phyloP scores from a whole-genome alignment of 2,113 vertebrate species.

The Protobothrops mucrosquamatus region DNA sequence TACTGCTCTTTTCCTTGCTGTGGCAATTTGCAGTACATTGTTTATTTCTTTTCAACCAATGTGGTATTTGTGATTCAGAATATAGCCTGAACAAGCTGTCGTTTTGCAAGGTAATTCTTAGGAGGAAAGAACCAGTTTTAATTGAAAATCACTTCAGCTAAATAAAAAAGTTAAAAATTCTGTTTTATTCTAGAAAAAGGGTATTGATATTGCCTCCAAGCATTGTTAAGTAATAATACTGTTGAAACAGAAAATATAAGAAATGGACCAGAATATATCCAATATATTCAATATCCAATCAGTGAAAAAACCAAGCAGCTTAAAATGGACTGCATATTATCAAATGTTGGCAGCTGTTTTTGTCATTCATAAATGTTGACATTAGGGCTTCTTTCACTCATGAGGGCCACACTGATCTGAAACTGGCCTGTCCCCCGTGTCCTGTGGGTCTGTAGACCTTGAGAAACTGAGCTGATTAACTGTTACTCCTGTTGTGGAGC shows the following conservation, averaged over 20 bases:
- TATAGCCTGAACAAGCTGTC: slow-evolving; percentile 46
- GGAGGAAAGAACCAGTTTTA: slow-evolving; percentile 39
- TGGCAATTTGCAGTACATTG: slow-evolving; percentile 58
- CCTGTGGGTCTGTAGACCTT: not conserved
- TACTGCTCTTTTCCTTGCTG: slow-evolving; percentile 67
- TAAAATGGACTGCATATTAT: slow-evolving; percentile 11
- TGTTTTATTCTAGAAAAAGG: slow-evolving; percentile 18
- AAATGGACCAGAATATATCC: slow-evolving; percentile 14
- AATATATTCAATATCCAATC: slow-evolving; percentile 25
- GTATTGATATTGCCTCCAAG: slow-evolving; percentile 42
- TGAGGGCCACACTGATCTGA: not conserved
- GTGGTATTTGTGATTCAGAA: slow-evolving; percentile 56
- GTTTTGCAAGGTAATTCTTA: slow-evolving; percentile 26
- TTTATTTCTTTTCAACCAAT: slow-evolving; percentile 52
- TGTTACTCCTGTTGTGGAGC: not conserved
- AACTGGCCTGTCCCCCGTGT: not conserved
- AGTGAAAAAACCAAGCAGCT: slow-evolving; percentile 29
- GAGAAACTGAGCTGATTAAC: not conserved
- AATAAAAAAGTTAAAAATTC: slow-evolving; percentile 16
- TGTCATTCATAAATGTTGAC: not conserved
- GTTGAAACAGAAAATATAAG: slow-evolving; percentile 23
- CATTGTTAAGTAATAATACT: slow-evolving; percentile 43
- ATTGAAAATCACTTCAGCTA: slow-evolving; percentile 36
- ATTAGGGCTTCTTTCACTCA: not conserved
- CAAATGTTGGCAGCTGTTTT: not conserved